Percentiles rank a stretch among this genome's conserved stretches.
These are phyloP conservation scores for Scaptomyza reducta DNA, from an alignment of 2,888 invertebrate species.

Conservation along the genomic window DNA sequence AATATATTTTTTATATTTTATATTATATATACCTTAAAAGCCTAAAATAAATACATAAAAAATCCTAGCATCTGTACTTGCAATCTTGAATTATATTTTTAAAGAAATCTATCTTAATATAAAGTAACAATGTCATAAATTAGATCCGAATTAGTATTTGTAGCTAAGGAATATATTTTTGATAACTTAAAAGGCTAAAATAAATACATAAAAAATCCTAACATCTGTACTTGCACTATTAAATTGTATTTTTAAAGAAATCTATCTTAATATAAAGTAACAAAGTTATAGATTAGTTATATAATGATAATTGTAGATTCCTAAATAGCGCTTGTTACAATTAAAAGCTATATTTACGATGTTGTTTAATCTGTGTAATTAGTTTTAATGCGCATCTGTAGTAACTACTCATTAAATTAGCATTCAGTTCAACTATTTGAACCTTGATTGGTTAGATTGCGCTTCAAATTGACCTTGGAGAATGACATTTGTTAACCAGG, in stretches of 20 bases:
- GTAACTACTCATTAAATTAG: background rate
- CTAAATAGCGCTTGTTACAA: background rate
- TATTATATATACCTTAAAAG: no score
- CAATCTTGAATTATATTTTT: no score
- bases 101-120: no score
- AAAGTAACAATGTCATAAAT: no score
- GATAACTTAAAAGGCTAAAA: background rate
- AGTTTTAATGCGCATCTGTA: background rate
- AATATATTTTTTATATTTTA: background rate
- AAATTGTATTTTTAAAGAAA: no score
- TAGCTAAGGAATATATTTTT: background rate
- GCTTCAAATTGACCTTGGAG: background rate
- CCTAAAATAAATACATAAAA: no score
- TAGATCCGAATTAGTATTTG: background rate
- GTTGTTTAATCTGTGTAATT: background rate
- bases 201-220: no score
- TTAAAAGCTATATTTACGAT: background rate
- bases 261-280: no score
- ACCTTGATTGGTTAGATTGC: background rate
- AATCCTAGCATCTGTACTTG: no score
- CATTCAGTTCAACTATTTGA: background rate
- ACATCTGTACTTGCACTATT: no score
- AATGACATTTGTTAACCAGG: background rate
- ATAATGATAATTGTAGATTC: background rate
- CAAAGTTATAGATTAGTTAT: no score